These are phyloP conservation scores for Heliconius himera DNA, from an alignment of 1,140 invertebrate genomes.

Conservation along the genomic window DNA sequence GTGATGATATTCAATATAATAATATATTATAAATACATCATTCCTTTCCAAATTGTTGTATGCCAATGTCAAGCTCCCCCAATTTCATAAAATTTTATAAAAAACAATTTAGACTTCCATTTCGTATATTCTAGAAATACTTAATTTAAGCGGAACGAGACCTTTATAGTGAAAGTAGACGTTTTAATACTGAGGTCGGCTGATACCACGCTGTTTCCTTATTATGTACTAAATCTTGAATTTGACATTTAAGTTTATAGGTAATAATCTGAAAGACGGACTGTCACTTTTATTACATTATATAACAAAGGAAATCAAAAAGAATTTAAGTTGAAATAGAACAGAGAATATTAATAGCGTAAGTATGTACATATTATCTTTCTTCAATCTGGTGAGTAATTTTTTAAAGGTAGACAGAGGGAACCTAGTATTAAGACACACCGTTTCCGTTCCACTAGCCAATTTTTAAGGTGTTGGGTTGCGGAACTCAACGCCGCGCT, in stretches of 20 bases:
- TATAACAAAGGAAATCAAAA: background rate
- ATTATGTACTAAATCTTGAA: background rate
- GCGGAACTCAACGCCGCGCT: background rate
- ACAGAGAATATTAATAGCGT: background rate
- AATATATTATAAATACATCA: too few species aligned
- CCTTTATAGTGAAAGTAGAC: constrained; percentile 9
- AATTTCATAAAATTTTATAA: too few species aligned
- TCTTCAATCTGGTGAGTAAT: too few species aligned
- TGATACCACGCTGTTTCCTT: background rate
- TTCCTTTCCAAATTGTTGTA: too few species aligned
- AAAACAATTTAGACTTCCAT: background rate
- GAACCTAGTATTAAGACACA: too few species aligned
- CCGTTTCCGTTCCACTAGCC: too few species aligned
- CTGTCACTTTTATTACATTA: background rate
- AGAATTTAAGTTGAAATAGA: background rate
- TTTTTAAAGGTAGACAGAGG: too few species aligned
- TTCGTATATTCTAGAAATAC: background rate
- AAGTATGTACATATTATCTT: background rate
- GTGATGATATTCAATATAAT: too few species aligned
- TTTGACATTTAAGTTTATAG: background rate
- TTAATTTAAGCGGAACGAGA: background rate
- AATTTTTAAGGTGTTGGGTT: background rate
- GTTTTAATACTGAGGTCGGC: background rate
- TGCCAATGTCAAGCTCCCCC: too few species aligned
- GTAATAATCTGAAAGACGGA: background rate